phyloP scores from a whole-genome alignment of 1,140 invertebrate species.

The Marisa cornuarietis region DNA sequence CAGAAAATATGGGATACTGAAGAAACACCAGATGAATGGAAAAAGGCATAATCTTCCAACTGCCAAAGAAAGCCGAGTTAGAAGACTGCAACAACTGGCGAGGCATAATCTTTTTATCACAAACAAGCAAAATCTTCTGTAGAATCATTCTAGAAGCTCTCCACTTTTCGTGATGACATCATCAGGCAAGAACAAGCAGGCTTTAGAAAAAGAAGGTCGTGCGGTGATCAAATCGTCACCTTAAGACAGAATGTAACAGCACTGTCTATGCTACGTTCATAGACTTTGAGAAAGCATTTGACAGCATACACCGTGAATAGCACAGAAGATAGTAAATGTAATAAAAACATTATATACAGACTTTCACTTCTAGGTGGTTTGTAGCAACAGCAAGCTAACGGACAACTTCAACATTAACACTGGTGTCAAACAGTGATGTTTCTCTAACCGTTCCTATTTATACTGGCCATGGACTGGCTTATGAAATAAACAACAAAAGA shows the following conservation, averaged over 20 bases:
- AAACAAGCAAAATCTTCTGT: constrained; percentile 12
- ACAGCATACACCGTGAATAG: constrained; percentile 22
- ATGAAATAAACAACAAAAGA: not conserved
- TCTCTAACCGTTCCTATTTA: not conserved
- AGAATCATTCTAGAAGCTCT: constrained; percentile 19
- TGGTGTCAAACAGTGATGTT: constrained; percentile 1
- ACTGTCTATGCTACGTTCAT: constrained; percentile 2
- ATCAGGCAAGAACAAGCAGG: constrained; percentile 25
- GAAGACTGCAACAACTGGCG: constrained; percentile 29
- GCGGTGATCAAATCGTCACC: constrained; percentile 23
- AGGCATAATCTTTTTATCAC: constrained; percentile 19
- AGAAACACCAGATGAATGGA: constrained; percentile 10
- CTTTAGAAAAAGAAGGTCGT: constrained; percentile 23
- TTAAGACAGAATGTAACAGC: constrained; percentile 27
- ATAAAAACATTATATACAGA: not conserved
- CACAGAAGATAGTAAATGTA: not conserved
- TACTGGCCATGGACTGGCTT: constrained; percentile 4
- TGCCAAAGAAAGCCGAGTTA: constrained; percentile 23
- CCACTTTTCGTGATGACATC: not conserved
- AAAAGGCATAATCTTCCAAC: constrained; percentile 16
- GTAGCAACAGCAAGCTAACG: not conserved
- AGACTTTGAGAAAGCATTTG: constrained; percentile 27
- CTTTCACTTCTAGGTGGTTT: not conserved
- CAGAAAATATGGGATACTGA: not conserved
- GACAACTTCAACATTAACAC: not conserved